A percentile compares a stretch with the other conserved stretches of the same genome.
Evolutionary conservation across 1,140 invertebrate genomes (phyloP).

Genomic region (Acromyrmex heyeri): DNA sequence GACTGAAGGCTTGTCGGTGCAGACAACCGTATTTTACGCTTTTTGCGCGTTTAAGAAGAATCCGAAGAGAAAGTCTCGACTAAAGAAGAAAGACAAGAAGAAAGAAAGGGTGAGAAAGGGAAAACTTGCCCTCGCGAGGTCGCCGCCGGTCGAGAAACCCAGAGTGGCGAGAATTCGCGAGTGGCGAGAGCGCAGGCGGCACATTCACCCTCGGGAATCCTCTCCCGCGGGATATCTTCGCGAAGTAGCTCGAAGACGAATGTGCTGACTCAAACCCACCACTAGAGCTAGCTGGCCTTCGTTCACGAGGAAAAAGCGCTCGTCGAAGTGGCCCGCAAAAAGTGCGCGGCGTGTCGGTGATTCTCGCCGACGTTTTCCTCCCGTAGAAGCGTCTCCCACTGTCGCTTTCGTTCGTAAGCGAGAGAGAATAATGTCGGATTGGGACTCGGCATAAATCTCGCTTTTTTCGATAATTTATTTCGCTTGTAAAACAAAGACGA

Average conservation of each 20-base stretch:
- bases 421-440: background rate
- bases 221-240: constrained; percentile 25
- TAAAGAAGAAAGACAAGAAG: background rate
- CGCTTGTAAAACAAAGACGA: background rate
- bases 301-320: constrained; percentile 10
- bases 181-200: background rate
- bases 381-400: background rate
- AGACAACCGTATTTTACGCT: constrained; percentile 66
- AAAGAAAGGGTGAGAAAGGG: background rate
- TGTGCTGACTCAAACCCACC: constrained; percentile 19
- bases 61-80: constrained; percentile 32
- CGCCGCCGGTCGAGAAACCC: constrained; percentile 43
- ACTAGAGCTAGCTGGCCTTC: background rate
- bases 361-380: background rate
- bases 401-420: background rate
- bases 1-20: constrained; percentile 52
- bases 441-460: constrained; percentile 23
- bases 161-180: background rate
- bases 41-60: constrained; percentile 63
- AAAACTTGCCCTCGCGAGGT: constrained; percentile 20
- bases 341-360: constrained; percentile 1
- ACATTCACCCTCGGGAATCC: constrained; percentile 17
- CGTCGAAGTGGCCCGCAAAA: constrained; percentile 36
- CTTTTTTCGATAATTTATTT: constrained; percentile 49
- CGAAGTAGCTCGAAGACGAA: constrained; percentile 56